Base-by-base conservation (phyloP, 1,140 invertebrate genomes). In the Leptoteleia sp. region DNA sequence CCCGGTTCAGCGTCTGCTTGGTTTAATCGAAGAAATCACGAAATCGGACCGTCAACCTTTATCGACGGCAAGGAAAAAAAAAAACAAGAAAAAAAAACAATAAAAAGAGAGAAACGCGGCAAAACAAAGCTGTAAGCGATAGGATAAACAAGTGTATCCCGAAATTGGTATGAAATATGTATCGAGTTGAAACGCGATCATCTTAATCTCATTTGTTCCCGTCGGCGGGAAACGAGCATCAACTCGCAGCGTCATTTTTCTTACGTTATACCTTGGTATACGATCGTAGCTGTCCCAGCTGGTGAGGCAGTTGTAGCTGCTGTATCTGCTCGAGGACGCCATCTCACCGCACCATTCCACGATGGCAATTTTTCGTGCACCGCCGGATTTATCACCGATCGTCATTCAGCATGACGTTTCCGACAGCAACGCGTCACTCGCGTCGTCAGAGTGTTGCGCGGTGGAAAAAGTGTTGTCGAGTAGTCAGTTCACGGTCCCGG, bases 281-380 rank as follows among this genome's bases (percentile, higher is more conserved):
- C 91, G 93, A 90, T 96, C 95, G 87, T 96, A 96, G 89, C 94
- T 95, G 90, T 96, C 95, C 94, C 95, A 96, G 88, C 94, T 94
- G 31, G 93, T 95, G 80, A 96, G 91, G 89, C 95, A 96, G 89
- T 96, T 96, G 90, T 96, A 96, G 47, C 94, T 95, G 89, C 92
- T 95, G 90, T 95, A 95, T 88, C 94, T 92, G 89, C 93, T 94
- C 64, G 93, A 93, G 80, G 92, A 91, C 84, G 91, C 92, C 93
- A 94, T 94, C 68, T 88, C 81, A 79, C 59, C 82, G 52, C 73
- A 72, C 47, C 72, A 76, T 80, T 68, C 71, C 54, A 68, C 71
- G 38, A 81, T 54, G 64, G 52, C 67, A 47, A 71, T 77, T 67
- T 79, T 77, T 55, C 73, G 70, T 78, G 76, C 62, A 35, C 52